Base-by-base conservation (phyloP, 2,113 vertebrate species). In the Piprites chloris region DNA sequence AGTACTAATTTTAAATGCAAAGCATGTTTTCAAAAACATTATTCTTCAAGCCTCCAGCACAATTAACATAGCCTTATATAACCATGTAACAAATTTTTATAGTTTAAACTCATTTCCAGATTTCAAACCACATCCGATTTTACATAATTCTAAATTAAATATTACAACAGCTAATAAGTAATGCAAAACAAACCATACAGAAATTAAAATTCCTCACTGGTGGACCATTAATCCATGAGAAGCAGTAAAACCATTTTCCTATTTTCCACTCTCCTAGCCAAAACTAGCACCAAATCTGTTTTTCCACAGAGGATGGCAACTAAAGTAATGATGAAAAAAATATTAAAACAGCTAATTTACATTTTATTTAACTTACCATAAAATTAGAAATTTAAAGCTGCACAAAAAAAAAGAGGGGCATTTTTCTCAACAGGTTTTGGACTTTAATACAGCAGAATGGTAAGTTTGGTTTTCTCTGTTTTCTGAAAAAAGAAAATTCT, bases 31-130 rank as follows among this genome's bases (percentile, higher is more conserved):
- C 12, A 53, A 46, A 77, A 91, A 66, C 20, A 42, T 53, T 66
- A 87, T 71, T 87, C 68, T 58, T 84, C 47, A 86, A 76, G 63
- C 42, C 63, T 95, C 46, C 42, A 71, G 68, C 78, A 85, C 20
- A 87, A 78, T 62, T 87, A 66, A 77, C 42, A 49, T 44, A 85
- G 68, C 50, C 16, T 81, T 87, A 81, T 12, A 28, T 85, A 87
- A 84, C 44, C 26, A 42, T 19, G 3, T 6, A 80, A 91, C 6
- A 65, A 59, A 7, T 41, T 78, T 69, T 44, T 62, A 80, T 10
- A 66, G 28, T 71, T 87, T 89, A 78, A 95, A 81, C 53, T 86
- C 5, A 69, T 65, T 91, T 84, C 44, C 35, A 75, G 30, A 91
- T 79, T 89, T 84, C 55, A 76, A 95, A 50, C 23, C 28, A 56